A percentile compares a stretch with the other conserved stretches of the same genome.
phyloP scores from a whole-genome alignment of 2,888 invertebrate genomes.

The Drosophila melanosoma region DNA sequence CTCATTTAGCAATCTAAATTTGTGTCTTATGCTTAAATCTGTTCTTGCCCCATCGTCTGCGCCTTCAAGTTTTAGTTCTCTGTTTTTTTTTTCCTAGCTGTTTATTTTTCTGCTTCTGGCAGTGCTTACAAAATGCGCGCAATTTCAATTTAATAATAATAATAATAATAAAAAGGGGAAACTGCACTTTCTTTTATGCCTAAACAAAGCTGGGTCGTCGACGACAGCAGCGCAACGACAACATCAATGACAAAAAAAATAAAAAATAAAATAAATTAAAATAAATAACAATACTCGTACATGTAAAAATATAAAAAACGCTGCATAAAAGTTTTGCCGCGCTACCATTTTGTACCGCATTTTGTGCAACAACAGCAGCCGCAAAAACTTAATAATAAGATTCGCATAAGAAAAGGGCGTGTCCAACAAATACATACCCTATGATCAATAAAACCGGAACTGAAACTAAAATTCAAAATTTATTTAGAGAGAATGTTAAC shows the following conservation, averaged over 20 bases:
- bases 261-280: too few species aligned
- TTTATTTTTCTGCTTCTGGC: conserved; percentile 35
- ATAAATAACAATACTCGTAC: conserved; percentile 18
- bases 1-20: conserved; percentile 30
- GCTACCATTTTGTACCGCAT: conserved; percentile 50
- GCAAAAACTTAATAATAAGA: conserved; percentile 49
- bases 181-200: conserved; percentile 70
- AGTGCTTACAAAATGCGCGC: conserved; percentile 61
- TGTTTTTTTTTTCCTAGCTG: conserved; percentile 38
- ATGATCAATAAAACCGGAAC: background rate
- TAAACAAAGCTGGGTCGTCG: conserved; percentile 59
- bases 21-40: conserved; percentile 6
- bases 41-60: conserved; percentile 1
- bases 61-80: background rate
- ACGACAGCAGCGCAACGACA: conserved; percentile 46
- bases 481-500: background rate
- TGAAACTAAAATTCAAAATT: background rate
- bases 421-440: conserved; percentile 8
- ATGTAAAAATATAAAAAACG: conserved; percentile 6
- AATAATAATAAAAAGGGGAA: conserved; percentile 31
- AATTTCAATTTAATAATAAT: conserved; percentile 71
- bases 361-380: conserved; percentile 38
- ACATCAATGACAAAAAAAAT: conserved; percentile 37
- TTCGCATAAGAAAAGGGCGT: conserved; percentile 30
- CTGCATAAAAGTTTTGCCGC: conserved; percentile 46